Evolutionary conservation across 2,113 vertebrate genomes (phyloP).

Genomic region (Zosterops pallidus): DNA sequence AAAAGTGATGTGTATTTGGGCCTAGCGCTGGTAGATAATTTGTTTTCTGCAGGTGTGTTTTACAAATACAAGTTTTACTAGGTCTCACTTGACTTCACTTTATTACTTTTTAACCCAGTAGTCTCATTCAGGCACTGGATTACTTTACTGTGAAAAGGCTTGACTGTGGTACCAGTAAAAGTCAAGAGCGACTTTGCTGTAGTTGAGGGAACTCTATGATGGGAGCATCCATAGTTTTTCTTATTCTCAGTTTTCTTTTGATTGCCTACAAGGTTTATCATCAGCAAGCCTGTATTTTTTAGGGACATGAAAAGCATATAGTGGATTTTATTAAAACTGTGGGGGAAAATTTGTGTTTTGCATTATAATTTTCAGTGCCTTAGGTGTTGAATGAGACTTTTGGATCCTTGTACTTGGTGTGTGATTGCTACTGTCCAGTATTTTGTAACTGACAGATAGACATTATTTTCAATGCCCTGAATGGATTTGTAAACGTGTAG

Average conservation of each 20-base stretch:
- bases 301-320: neutral
- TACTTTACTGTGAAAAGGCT: neutral
- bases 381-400: neutral
- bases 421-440: neutral
- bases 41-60: slow-evolving; percentile 17
- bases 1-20: neutral
- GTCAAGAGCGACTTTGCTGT: neutral
- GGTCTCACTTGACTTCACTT: neutral
- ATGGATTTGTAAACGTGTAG: neutral
- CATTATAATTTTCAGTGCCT: neutral
- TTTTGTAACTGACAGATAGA: neutral
- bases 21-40: neutral
- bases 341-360: neutral
- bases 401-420: neutral
- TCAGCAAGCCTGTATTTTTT: neutral
- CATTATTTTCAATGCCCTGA: neutral
- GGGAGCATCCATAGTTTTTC: neutral
- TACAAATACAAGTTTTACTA: neutral
- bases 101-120: neutral
- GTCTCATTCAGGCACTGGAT: neutral
- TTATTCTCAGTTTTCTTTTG: neutral
- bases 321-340: neutral
- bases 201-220: neutral
- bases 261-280: neutral
- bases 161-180: neutral